phyloP scores from a whole-genome alignment of 1,140 invertebrate genomes.

The Steinernema feltiae region DNA sequence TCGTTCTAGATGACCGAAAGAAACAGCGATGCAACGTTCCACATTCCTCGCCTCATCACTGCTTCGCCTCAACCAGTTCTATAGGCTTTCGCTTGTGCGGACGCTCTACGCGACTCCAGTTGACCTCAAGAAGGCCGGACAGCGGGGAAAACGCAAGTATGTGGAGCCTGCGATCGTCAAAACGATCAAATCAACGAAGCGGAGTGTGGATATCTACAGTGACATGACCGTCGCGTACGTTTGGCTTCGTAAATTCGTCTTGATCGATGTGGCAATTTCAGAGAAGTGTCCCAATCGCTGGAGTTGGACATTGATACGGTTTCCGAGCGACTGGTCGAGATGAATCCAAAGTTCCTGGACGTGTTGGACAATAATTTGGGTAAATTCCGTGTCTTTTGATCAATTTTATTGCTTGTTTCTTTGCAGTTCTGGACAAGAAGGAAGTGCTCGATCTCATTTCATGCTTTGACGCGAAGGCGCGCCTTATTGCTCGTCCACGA shows the following conservation, averaged over 20 bases:
- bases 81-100: not conserved
- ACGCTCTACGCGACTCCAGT: not conserved
- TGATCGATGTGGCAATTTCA: conserved; percentile 26
- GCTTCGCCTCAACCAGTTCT: not conserved
- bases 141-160: conserved; percentile 28
- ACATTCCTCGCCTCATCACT: not conserved
- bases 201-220: conserved; percentile 37
- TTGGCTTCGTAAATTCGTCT: not conserved
- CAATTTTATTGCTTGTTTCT: conserved; percentile 22
- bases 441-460: conserved; percentile 28
- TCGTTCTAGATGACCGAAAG: not conserved
- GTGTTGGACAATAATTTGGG: conserved; percentile 19
- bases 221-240: conserved; percentile 37
- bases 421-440: conserved; percentile 22
- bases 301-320: conserved; percentile 32
- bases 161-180: conserved; percentile 32
- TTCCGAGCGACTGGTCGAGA: conserved; percentile 27
- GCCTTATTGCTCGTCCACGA: conserved; percentile 24
- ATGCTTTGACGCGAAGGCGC: conserved; percentile 29
- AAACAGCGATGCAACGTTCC: not conserved
- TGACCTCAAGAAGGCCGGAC: conserved; percentile 13
- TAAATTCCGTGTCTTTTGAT: conserved; percentile 4
- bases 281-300: conserved; percentile 37
- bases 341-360: conserved; percentile 30
- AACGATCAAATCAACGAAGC: conserved; percentile 42